Base-by-base conservation (phyloP, 2,888 invertebrate genomes). In the Spisula subtruncata region DNA sequence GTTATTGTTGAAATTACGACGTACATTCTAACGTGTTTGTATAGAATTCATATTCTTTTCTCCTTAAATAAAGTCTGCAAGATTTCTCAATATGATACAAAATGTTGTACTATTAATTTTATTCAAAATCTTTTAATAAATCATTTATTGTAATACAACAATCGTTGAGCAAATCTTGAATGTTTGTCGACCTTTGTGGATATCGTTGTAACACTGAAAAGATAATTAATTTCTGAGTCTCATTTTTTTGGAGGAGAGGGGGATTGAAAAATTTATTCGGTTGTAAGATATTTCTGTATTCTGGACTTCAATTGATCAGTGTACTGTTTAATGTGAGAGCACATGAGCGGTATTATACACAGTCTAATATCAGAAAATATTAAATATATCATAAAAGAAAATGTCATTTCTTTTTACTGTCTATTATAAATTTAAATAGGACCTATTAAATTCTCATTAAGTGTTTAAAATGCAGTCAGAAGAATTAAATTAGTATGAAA, bases 101-200 rank as follows among this genome's bases (percentile, higher is more conserved):
- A 75, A 75, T 35, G 35, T 41, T 75, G 35, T 75, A 75, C 18
- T 75, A 75, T 75, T 75, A 75, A 75, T 75, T 75, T 75, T 75
- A 75, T 75, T 75, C 60, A 75, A 35, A 16, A 29, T 32, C 75
- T 75, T 60, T 60, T 60, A 18, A 75, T 32, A 75, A 75, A 75
- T 75, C 32, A 32, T 75, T 32, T 75, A 35, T 75, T 35, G 16
- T 75, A 12, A 35, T 75, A 75, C 18, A n/a, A n/a, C n/a, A 18
- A 2, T 75, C 35, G 35, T 75, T 75, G 32, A 75, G 35, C 32
- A 75, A 35, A 35, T 18, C 25, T 32, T 32, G 35, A 75, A 32
- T 18, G 32, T 75, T 75, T 75, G 75, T 35, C 32, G 5, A 75
- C 32, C 35, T 35, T 75, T 75, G 75, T 75, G 29, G 5, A 75